Conservation (phyloP, 2,797 vertebrate genomes). For the Chaunax sp. region DNA sequence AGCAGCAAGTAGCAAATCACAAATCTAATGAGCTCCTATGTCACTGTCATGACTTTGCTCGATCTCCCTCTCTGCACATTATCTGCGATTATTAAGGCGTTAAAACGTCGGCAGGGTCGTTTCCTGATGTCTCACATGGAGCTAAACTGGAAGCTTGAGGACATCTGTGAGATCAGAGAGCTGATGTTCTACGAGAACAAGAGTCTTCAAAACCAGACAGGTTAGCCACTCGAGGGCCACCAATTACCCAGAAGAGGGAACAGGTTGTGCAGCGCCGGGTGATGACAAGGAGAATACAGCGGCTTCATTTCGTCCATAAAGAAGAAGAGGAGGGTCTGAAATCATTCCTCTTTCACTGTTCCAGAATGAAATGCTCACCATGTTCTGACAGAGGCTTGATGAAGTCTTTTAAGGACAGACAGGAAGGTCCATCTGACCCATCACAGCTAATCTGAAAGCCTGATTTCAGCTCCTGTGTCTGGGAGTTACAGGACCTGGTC, state of each 20-base stretch:
- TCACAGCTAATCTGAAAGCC: neutral
- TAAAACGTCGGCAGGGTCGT: no score
- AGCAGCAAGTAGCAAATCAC: conserved; percentile 6
- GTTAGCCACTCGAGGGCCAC: neutral
- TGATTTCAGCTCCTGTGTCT: neutral
- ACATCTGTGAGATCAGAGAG: neutral
- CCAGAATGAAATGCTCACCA: neutral
- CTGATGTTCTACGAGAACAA: conserved; percentile 3
- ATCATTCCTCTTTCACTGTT: neutral
- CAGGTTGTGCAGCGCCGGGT: conserved; percentile 8
- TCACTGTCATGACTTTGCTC: neutral
- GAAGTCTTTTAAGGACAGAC: neutral
- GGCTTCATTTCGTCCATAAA: neutral
- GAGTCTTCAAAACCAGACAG: conserved; percentile 23
- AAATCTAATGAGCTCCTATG: neutral
- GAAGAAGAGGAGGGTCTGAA: neutral
- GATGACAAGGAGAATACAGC: neutral
- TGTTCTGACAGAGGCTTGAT: conserved; percentile 9
- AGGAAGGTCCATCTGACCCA: conserved; percentile 14
- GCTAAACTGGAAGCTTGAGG: neutral
- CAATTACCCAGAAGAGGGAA: conserved; percentile 44
- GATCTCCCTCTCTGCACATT: neutral
- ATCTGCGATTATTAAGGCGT: no score
- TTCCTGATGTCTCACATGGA: neutral
- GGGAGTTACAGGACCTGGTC: neutral